Conservation (phyloP, 2,797 vertebrate species). For the Poecile montanus region DNA sequence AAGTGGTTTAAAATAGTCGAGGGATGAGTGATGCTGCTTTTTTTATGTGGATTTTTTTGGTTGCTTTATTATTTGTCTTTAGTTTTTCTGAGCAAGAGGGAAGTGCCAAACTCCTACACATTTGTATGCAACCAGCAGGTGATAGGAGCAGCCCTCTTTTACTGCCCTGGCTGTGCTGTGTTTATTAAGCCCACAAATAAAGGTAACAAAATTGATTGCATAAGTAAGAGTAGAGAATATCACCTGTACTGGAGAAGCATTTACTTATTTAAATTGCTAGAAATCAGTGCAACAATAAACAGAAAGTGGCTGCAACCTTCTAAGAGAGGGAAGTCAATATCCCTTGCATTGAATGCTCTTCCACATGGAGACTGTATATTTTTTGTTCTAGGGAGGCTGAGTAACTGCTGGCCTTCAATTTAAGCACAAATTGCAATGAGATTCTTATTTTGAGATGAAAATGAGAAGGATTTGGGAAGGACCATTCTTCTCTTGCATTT, state of each 20-base stretch:
- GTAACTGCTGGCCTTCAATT: background rate
- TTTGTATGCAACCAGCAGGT: background rate
- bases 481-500: background rate
- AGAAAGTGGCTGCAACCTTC: background rate
- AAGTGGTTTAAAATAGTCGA: background rate
- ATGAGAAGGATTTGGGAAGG: background rate
- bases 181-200: background rate
- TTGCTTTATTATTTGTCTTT: background rate
- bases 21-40: background rate
- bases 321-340: background rate
- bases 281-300: background rate
- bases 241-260: background rate
- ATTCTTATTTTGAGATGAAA: background rate
- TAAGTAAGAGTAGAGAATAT: background rate
- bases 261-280: background rate
- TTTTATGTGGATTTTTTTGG: background rate
- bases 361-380: rapidly evolving
- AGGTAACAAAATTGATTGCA: background rate
- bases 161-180: background rate
- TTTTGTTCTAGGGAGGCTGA: background rate
- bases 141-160: background rate
- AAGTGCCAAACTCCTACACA: background rate
- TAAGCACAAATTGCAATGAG: background rate
- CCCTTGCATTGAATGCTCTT: background rate
- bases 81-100: background rate